phyloP scores from a whole-genome alignment of 2,888 invertebrate species.

The Tachina fera region DNA sequence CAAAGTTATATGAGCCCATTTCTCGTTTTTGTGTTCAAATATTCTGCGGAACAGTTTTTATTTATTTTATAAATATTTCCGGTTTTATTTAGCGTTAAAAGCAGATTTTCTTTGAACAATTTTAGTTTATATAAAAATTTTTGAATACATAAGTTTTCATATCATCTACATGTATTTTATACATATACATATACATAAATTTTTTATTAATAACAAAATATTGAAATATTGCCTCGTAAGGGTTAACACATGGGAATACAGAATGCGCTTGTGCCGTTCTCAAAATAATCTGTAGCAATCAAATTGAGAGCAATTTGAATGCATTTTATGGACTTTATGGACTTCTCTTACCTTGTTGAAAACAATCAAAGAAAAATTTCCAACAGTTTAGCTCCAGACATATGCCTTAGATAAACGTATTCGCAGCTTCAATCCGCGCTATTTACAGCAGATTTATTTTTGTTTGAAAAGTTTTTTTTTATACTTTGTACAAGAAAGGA shows the following conservation, averaged over 20 bases:
- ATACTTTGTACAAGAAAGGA: slow-evolving; percentile 45
- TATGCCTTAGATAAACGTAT: slow-evolving; percentile 69
- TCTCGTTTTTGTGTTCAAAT: too few relatives aligned
- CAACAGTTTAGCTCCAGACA: slow-evolving; percentile 71
- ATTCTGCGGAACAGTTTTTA: too few relatives aligned
- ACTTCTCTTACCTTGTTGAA: slow-evolving; percentile 58
- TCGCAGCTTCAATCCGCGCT: slow-evolving; percentile 67
- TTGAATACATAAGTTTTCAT: too few relatives aligned
- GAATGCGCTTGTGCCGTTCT: slow-evolving; percentile 58
- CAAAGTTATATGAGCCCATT: too few relatives aligned
- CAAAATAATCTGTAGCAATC: slow-evolving; percentile 19
- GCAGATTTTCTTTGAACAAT: too few relatives aligned
- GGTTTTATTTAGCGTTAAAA: too few relatives aligned
- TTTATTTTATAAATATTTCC: too few relatives aligned
- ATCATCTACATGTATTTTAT: too few relatives aligned
- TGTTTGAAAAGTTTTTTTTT: slow-evolving; percentile 64
- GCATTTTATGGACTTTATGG: background rate
- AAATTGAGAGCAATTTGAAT: slow-evolving; percentile 18
- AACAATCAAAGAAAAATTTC: slow-evolving; percentile 41
- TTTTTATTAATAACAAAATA: too few relatives aligned
- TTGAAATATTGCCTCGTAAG: background rate
- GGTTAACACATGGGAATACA: slow-evolving; percentile 36
- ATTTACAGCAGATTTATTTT: slow-evolving; percentile 64
- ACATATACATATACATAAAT: background rate
- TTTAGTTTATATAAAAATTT: too few relatives aligned